phyloP scores from a whole-genome alignment of 1,140 invertebrate species.

The Eupristina koningsbergeri region DNA sequence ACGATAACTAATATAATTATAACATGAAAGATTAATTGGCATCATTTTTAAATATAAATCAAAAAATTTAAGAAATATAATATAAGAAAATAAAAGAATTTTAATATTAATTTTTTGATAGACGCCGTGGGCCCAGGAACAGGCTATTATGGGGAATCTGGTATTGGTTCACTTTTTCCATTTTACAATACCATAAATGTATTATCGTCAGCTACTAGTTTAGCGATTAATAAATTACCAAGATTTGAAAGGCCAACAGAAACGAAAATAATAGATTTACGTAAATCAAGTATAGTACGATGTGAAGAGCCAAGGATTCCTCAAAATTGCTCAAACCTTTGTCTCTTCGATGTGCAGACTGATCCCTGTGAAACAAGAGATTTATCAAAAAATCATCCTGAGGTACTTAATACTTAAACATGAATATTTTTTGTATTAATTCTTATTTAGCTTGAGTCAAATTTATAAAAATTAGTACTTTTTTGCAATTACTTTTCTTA shows the following conservation, averaged over 20 bases:
- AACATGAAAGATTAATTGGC: no score
- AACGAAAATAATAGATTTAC: conserved; percentile 50
- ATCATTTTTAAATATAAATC: no score
- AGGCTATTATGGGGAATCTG: conserved; percentile 60
- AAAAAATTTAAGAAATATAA: no score
- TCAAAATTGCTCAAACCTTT: conserved; percentile 57
- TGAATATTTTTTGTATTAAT: background rate
- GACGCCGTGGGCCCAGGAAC: background rate
- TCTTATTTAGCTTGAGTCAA: no score
- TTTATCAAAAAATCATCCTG: conserved; percentile 56
- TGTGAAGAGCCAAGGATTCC: conserved; percentile 50
- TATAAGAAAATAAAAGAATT: no score
- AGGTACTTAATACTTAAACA: no score
- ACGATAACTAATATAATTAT: no score
- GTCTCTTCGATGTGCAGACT: conserved; percentile 63
- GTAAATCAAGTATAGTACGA: conserved; percentile 53
- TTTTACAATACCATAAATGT: conserved; percentile 53
- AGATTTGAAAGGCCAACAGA: background rate
- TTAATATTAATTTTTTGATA: no score
- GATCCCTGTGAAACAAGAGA: conserved; percentile 65
- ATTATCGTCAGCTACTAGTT: conserved; percentile 52
- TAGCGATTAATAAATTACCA: conserved; percentile 53
- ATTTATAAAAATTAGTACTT: background rate
- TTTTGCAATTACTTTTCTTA: no score
- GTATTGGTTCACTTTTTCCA: conserved; percentile 53